Percentiles rank a stretch among this genome's conserved stretches.
Evolutionary conservation across 2,113 vertebrate genomes (phyloP).

Genomic region (Beaufortia kweichowensis): DNA sequence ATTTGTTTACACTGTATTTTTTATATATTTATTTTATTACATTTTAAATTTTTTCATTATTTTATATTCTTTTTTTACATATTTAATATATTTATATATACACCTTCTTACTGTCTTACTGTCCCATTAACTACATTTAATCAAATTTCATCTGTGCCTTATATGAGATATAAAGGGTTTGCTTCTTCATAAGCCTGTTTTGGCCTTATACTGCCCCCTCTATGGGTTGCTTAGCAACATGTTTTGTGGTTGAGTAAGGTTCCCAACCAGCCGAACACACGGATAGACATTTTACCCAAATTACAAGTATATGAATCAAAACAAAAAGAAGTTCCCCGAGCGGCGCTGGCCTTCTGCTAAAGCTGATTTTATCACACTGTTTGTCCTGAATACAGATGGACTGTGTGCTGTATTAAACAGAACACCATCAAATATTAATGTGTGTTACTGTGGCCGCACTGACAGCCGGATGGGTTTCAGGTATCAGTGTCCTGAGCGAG

Average conservation of each 20-base stretch:
- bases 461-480: slow-evolving; percentile 67
- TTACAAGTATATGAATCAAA: slow-evolving; percentile 19
- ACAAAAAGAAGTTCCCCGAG: neutral
- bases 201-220: neutral
- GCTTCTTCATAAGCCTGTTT: slow-evolving; percentile 11
- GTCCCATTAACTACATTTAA: no score
- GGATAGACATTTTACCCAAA: slow-evolving; percentile 13
- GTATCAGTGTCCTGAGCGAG: slow-evolving; percentile 64
- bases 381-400: slow-evolving; percentile 35
- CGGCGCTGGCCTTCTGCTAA: slow-evolving; percentile 4
- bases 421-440: slow-evolving; percentile 73
- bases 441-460: slow-evolving; percentile 53
- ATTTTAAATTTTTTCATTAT: no score
- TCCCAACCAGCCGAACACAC: slow-evolving; percentile 21
- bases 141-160: slow-evolving; percentile 2
- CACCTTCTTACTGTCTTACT: no score
- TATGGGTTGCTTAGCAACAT: slow-evolving; percentile 51
- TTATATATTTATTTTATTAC: no score
- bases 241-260: slow-evolving; percentile 40
- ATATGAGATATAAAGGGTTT: slow-evolving; percentile 14
- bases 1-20: no score
- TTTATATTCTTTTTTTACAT: no score
- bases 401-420: slow-evolving; percentile 55
- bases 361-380: slow-evolving; percentile 6
- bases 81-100: no score